A percentile compares a stretch with the other conserved stretches of the same genome.
Conservation (phyloP, 2,113 vertebrate species). For the Emydura subglobosa region DNA sequence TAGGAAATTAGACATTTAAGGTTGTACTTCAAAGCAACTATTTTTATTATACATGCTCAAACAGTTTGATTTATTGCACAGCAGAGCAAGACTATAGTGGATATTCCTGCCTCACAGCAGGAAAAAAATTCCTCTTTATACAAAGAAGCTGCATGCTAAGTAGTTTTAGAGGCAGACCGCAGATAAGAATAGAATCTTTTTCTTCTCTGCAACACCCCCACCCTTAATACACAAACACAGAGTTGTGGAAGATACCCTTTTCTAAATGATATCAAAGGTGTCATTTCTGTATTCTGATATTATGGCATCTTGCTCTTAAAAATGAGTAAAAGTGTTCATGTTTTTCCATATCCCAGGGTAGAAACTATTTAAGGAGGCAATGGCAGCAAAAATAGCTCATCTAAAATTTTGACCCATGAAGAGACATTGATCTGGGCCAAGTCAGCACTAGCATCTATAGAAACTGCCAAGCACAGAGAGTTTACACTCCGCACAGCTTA, state of each 20-base stretch:
- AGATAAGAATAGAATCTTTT: conserved; percentile 35
- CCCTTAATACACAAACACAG: not conserved
- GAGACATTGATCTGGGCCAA: not conserved
- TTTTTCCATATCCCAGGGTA: not conserved
- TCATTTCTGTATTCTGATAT: not conserved
- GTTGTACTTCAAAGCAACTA: conserved; percentile 81
- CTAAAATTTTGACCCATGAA: too few relatives aligned
- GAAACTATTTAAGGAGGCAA: not conserved
- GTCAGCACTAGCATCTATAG: not conserved
- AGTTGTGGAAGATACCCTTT: not conserved
- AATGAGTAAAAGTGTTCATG: not conserved
- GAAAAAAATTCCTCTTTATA: conserved; percentile 37
- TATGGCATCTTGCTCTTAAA: conserved; percentile 1
- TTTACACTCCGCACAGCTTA: not conserved
- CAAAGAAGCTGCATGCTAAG: conserved; percentile 51
- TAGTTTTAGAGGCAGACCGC: conserved; percentile 49
- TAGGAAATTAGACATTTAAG: conserved; percentile 77
- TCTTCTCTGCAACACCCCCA: not conserved
- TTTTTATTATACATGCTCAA: conserved; percentile 76
- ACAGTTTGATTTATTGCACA: conserved; percentile 77
- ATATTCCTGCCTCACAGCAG: conserved; percentile 61
- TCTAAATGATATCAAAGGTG: not conserved
- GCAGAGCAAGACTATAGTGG: conserved; percentile 64
- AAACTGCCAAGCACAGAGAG: not conserved
- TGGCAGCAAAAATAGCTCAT: not conserved